Evolutionary conservation across 2,888 invertebrate species (phyloP).

Genomic region (Amiota mariae): DNA sequence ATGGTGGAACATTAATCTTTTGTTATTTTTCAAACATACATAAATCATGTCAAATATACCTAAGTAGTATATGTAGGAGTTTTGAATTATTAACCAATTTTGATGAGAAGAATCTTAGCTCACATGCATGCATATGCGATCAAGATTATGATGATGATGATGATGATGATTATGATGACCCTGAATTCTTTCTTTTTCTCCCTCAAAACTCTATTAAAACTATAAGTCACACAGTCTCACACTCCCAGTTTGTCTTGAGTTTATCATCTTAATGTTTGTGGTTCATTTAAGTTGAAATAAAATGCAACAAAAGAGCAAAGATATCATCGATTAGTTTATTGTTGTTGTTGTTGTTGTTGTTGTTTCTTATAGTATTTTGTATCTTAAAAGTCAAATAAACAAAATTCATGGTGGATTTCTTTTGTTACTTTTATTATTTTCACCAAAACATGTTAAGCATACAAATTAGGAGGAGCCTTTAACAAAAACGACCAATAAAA

Average conservation of each 20-base stretch:
- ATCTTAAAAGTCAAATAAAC: too few relatives aligned
- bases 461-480: constrained; percentile 38
- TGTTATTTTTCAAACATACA: constrained; percentile 4
- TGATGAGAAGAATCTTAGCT: not conserved
- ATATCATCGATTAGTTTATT: too few relatives aligned
- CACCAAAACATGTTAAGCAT: constrained; percentile 54
- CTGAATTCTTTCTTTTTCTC: constrained; percentile 8
- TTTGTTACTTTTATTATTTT: constrained; percentile 54
- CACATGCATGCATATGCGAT: not conserved
- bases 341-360: too few relatives aligned
- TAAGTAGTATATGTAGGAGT: not conserved
- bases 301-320: not conserved
- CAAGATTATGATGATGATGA: too few relatives aligned
- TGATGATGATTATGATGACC: too few relatives aligned
- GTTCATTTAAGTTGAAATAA: not conserved
- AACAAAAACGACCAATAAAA: not conserved
- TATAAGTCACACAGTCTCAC: constrained; percentile 13
- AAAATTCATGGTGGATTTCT: not conserved
- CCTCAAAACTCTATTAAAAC: too few relatives aligned
- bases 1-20: constrained; percentile 15
- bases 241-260: too few relatives aligned
- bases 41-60: constrained; percentile 7
- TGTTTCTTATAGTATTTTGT: too few relatives aligned
- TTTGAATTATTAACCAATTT: not conserved
- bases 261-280: too few relatives aligned